Evolutionary conservation across 2,797 vertebrate genomes (phyloP).

Genomic region (Paedocypris micromegethes): DNA sequence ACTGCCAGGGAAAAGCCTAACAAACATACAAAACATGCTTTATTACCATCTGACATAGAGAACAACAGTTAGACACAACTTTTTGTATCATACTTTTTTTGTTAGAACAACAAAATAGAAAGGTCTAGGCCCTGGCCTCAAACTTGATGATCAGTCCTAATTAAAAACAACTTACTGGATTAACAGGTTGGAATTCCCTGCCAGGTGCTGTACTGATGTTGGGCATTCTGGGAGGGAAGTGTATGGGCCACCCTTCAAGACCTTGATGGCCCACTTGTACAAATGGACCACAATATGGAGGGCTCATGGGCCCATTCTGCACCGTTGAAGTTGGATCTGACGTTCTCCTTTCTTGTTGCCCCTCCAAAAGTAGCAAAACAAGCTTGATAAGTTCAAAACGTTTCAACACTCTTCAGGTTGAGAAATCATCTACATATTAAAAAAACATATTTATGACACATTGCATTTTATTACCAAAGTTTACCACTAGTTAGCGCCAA

Average conservation of each 20-base stretch:
- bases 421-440: neutral
- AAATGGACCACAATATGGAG: constrained; percentile 84
- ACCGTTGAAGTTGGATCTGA: constrained; percentile 72
- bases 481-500: constrained; percentile 58
- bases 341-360: constrained; percentile 79
- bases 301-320: constrained; percentile 74
- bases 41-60: neutral
- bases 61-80: neutral
- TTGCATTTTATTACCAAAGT: neutral
- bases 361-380: constrained; percentile 53
- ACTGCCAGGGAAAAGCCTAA: constrained; percentile 83
- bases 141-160: too few species aligned
- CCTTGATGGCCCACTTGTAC: constrained; percentile 79
- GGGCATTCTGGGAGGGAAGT: constrained; percentile 80
- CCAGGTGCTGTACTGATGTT: constrained; percentile 72
- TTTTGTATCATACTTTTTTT: neutral
- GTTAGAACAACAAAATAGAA: too few species aligned
- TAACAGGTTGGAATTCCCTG: constrained; percentile 79
- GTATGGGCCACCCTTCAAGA: constrained; percentile 87
- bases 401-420: constrained; percentile 3
- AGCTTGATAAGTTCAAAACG: constrained; percentile 11
- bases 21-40: constrained; percentile 5
- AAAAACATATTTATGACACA: neutral
- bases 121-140: too few species aligned
- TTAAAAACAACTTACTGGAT: constrained; percentile 60